Evolutionary conservation across 2,888 invertebrate genomes (phyloP).

Genomic region (Theretra japonica): DNA sequence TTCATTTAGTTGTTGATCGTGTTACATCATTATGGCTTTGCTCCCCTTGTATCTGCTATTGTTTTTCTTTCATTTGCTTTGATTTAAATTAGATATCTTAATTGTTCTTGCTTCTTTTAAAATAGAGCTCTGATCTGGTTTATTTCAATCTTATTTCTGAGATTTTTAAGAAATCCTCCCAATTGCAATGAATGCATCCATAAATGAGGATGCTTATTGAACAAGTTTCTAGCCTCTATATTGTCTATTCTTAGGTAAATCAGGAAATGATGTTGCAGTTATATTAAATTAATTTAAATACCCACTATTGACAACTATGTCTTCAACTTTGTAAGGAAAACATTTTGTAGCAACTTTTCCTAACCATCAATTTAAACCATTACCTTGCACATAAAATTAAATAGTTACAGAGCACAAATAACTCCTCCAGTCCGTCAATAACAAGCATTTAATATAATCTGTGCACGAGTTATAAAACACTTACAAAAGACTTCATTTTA

Average conservation of each 20-base stretch:
- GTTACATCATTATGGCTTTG: constrained; percentile 11
- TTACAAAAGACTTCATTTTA: constrained; percentile 20
- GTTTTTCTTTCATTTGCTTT: not conserved
- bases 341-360: too few relatives aligned
- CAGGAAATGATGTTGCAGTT: too few relatives aligned
- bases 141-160: too few relatives aligned
- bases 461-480: not conserved
- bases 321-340: too few relatives aligned
- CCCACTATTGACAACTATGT: too few relatives aligned
- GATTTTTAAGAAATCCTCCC: too few relatives aligned
- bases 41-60: not conserved
- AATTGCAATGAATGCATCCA: too few relatives aligned
- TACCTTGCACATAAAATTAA: not conserved
- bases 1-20: constrained; percentile 21
- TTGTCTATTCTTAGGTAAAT: too few relatives aligned
- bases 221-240: too few relatives aligned
- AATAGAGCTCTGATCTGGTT: not conserved
- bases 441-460: constrained; percentile 9
- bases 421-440: constrained; percentile 2
- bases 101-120: not conserved
- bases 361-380: not conserved
- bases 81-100: not conserved
- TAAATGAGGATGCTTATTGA: too few relatives aligned
- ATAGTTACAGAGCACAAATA: not conserved
- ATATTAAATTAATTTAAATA: too few relatives aligned